Evolutionary conservation across 2,888 invertebrate genomes (phyloP), one percentile per base, ranked within the genome.

Genomic region (Melieria picta): DNA sequence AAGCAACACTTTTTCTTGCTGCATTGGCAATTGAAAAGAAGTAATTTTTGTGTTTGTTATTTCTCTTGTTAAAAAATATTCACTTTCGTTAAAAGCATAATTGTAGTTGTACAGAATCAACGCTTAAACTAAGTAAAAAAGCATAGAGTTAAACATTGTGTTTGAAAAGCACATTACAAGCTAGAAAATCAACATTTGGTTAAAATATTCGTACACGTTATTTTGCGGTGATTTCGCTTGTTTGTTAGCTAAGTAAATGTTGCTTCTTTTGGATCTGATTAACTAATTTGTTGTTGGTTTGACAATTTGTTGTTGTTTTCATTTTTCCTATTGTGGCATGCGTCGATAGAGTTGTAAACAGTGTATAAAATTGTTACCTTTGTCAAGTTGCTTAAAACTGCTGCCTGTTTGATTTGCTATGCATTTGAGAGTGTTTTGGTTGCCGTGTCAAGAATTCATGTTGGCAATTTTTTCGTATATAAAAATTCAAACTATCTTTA

Each of bases 101-200:
- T 65, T 65, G 58, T 69, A 47, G 43, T 42, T 43, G 69, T 72
- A 57, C 45, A 30, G 13, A 58, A 57, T 13, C 10, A 56, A 30
- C 43, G 50, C 45, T 42, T 57, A 47, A 66, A 57, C 13, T 46
- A 52, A 52, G 52, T 11, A 52, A 52, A 52, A 7, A n/a, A 52
- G 13, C 30, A 30, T 30, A 30, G 30, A 30, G 30, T 30, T 30
- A 30, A 52, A 52, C 11, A 52, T 52, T 52, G 13, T 52, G 10
- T 52, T 52, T 50, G 11, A 10, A 50, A 52, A 5, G 5, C 11
- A 52, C 10, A 52, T 52, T 52, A 52, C 6, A 52, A 52, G 52
- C 52, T 52, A 52, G 6, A 52, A 2, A 52, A 7, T 52, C 13
- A 52, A 52, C 52, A 52, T n/a, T 52, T 52, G 7, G 11, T 52